These are phyloP conservation scores for Magallana ariakensis DNA, from an alignment of 1,140 invertebrate species.

Conservation along the genomic window DNA sequence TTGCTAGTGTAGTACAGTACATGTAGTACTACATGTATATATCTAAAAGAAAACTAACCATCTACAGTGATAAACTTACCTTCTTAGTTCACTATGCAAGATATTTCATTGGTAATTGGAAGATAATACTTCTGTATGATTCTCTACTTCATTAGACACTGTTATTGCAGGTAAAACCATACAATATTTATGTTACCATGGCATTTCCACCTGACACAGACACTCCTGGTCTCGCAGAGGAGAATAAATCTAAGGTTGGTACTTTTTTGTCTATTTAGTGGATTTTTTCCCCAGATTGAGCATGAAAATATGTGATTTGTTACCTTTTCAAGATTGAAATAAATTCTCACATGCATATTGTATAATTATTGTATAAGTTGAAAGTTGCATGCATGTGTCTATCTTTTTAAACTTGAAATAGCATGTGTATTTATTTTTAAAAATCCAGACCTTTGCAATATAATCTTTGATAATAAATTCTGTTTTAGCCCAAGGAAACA, in stretches of 20 bases:
- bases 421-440: background rate
- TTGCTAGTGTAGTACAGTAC: background rate
- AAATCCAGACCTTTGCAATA: background rate
- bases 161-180: conserved; percentile 83
- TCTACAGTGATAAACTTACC: no score
- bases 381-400: background rate
- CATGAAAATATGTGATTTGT: background rate
- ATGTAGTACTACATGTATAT: background rate
- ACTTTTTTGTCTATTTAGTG: background rate
- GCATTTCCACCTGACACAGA: conserved; percentile 97
- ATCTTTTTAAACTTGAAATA: background rate
- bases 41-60: no score
- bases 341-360: no score
- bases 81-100: no score
- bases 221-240: conserved; percentile 93
- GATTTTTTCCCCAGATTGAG: background rate
- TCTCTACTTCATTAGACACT: background rate
- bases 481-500: conserved; percentile 88
- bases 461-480: background rate
- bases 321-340: background rate
- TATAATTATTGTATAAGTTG: no score
- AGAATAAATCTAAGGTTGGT: conserved; percentile 81
- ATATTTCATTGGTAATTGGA: no score
- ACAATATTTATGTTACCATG: conserved; percentile 92
- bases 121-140: no score